phyloP scores from a whole-genome alignment of 2,888 invertebrate species.

The Latheticus oryzae region DNA sequence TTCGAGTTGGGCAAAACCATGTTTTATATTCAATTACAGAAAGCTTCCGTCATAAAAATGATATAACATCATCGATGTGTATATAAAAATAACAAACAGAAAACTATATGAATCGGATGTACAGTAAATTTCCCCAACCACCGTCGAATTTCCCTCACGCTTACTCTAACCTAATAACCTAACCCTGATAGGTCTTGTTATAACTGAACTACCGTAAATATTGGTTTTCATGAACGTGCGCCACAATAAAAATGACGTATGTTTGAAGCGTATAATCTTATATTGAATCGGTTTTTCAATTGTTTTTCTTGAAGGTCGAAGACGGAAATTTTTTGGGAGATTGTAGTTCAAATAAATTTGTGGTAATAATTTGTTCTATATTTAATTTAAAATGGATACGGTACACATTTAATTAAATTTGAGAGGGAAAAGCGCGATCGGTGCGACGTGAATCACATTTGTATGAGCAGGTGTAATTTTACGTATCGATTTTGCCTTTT shows the following conservation, averaged over 20 bases:
- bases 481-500: conserved; percentile 30
- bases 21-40: conserved; percentile 42
- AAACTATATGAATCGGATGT: conserved; percentile 45
- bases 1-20: conserved; percentile 27
- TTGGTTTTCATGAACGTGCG: conserved; percentile 54
- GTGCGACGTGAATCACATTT: conserved; percentile 33
- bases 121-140: conserved; percentile 41
- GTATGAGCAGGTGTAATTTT: conserved; percentile 29
- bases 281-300: conserved; percentile 49
- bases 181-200: conserved; percentile 51
- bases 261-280: conserved; percentile 51
- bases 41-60: conserved; percentile 41
- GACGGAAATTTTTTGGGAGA: too few relatives aligned
- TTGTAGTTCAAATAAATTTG: too few relatives aligned
- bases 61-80: conserved; percentile 30
- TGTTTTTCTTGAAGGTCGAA: conserved; percentile 31
- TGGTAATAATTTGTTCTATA: conserved; percentile 22
- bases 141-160: conserved; percentile 47
- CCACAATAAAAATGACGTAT: conserved; percentile 55
- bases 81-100: conserved; percentile 40
- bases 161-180: conserved; percentile 54
- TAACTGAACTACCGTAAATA: conserved; percentile 57
- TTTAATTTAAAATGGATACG: conserved; percentile 27
- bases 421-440: conserved; percentile 25
- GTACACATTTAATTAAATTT: conserved; percentile 35